phyloP scores from a whole-genome alignment of 2,797 vertebrate species.

The Botia kubotai region DNA sequence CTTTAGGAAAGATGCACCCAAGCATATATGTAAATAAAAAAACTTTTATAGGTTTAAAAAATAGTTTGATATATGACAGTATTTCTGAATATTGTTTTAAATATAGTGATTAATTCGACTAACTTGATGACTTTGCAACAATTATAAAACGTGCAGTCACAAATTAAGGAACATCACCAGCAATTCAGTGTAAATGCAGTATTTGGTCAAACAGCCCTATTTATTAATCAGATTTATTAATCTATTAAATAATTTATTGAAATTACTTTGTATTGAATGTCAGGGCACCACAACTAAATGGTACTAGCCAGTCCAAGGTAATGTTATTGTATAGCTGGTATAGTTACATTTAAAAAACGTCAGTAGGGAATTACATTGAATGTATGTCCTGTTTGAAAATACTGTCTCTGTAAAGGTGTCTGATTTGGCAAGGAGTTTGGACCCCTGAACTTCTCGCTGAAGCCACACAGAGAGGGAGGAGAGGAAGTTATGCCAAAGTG shows the following conservation, averaged over 20 bases:
- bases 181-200: too few species aligned
- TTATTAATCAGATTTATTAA: background rate
- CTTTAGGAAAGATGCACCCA: too few species aligned
- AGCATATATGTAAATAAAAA: too few species aligned
- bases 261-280: background rate
- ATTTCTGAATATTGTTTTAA: too few species aligned
- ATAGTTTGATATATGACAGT: too few species aligned
- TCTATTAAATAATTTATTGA: background rate
- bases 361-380: too few species aligned
- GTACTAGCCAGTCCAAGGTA: background rate
- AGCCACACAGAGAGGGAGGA: constrained; percentile 75
- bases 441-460: constrained; percentile 75
- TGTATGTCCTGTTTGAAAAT: background rate
- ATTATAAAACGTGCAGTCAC: background rate
- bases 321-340: background rate
- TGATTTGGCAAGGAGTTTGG: constrained; percentile 88
- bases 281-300: background rate
- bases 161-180: background rate
- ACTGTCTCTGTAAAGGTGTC: constrained; percentile 74
- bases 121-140: background rate
- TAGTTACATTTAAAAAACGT: too few species aligned
- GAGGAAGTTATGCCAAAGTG: constrained; percentile 82
- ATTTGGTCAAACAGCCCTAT: too few species aligned
- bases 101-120: background rate
- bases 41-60: too few species aligned